Conservation (phyloP, 2,113 vertebrate genomes). For the Phalacrocorax carbo region DNA sequence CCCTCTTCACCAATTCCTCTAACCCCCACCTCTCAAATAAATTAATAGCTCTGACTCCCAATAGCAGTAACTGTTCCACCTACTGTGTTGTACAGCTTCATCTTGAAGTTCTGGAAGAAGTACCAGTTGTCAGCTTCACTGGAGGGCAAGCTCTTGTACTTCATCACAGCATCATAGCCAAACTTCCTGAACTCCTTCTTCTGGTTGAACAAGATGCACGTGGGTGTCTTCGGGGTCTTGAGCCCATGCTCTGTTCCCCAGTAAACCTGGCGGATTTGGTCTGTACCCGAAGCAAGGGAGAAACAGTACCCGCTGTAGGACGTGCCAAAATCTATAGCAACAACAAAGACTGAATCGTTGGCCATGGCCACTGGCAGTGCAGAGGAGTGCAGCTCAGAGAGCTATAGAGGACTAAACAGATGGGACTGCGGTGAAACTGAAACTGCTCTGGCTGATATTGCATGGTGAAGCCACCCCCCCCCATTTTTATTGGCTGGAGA, state of each 20-base stretch:
- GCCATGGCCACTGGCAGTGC: not conserved
- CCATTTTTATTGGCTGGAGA: not conserved
- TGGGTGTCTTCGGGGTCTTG: not conserved
- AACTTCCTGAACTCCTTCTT: conserved; percentile 18
- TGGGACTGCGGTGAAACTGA: rapidly evolving
- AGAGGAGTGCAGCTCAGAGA: rapidly evolving
- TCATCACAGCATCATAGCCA: conserved; percentile 46
- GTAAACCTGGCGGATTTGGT: not conserved
- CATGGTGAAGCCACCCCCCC: not conserved
- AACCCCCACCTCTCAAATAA: not conserved
- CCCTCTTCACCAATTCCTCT: not conserved
- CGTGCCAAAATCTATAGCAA: conserved; percentile 28
- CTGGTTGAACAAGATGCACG: conserved; percentile 34
- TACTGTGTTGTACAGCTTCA: conserved; percentile 48
- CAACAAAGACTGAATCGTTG: not conserved
- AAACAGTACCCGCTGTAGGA: conserved; percentile 51
- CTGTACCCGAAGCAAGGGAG: not conserved
- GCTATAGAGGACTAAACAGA: not conserved
- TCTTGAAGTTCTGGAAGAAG: conserved; percentile 61
- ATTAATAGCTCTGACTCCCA: not conserved
- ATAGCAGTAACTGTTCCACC: not conserved
- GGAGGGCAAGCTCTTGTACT: not conserved
- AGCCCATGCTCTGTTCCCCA: not conserved
- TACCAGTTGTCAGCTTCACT: not conserved
- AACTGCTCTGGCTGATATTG: not conserved